phyloP scores from a whole-genome alignment of 2,797 vertebrate genomes.

The Acrossocheilus wenchowensis region DNA sequence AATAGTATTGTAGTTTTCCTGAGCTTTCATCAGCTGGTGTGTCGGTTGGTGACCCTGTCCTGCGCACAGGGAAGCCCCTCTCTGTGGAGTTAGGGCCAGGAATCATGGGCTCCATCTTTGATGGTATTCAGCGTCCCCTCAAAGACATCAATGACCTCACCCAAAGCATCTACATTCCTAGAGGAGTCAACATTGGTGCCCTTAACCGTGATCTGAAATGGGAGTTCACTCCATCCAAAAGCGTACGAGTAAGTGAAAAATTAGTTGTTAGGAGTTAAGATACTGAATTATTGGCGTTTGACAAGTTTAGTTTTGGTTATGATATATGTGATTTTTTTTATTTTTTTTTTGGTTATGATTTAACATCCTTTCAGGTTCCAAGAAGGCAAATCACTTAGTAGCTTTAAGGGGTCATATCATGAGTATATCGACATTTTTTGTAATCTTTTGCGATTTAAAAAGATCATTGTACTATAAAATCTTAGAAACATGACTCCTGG shows the following conservation, averaged over 20 bases:
- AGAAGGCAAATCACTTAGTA: background rate
- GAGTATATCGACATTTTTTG: background rate
- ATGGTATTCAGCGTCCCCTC: slow-evolving; percentile 96
- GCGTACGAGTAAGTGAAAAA: slow-evolving; percentile 82
- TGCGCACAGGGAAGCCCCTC: slow-evolving; percentile 95
- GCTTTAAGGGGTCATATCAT: background rate
- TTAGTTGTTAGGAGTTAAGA: background rate
- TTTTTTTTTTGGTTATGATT: no score
- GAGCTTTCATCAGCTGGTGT: slow-evolving; percentile 88
- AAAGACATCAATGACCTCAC: slow-evolving; percentile 93
- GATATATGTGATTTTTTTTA: no score
- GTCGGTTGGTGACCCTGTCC: slow-evolving; percentile 95
- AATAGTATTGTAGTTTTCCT: slow-evolving; percentile 72
- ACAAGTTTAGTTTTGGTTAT: no score
- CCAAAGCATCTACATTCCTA: slow-evolving; percentile 96
- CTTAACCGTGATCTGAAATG: slow-evolving; percentile 93
- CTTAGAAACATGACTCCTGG: background rate
- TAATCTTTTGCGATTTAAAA: background rate
- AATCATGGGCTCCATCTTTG: slow-evolving; percentile 99
- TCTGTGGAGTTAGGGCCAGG: slow-evolving; percentile 97
- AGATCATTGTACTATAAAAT: background rate
- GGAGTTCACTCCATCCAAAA: slow-evolving; percentile 92
- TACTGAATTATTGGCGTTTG: background rate
- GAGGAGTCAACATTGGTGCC: slow-evolving; percentile 95
- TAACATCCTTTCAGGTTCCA: no score